Conservation (phyloP, 1,140 invertebrate species). For the Chlorops oryzae region DNA sequence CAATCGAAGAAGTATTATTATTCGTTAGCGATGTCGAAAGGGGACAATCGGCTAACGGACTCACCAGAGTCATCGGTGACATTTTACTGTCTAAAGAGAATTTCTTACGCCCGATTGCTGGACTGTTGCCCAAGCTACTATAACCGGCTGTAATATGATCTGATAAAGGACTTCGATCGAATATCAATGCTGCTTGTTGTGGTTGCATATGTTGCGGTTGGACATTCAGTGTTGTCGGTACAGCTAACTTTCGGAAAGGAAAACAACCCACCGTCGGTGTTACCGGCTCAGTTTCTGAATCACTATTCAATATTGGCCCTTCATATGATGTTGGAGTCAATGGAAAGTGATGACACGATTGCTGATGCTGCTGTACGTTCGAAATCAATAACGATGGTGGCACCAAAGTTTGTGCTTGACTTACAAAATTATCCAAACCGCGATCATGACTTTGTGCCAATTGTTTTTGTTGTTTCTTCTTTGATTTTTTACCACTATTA, state of each 20-base stretch:
- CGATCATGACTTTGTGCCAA: slow-evolving; percentile 7
- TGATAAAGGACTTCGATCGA: slow-evolving; percentile 12
- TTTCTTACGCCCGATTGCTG: slow-evolving; percentile 37
- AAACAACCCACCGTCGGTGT: slow-evolving; percentile 36
- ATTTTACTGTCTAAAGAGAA: slow-evolving; percentile 34
- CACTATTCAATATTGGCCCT: slow-evolving; percentile 20
- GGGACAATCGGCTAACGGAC: neutral
- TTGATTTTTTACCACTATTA: slow-evolving; percentile 8
- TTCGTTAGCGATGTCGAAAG: no score
- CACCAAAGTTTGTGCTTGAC: no score
- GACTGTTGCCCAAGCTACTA: slow-evolving; percentile 40
- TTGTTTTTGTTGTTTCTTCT: slow-evolving; percentile 4
- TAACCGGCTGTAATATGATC: slow-evolving; percentile 9
- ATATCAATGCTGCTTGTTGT: no score
- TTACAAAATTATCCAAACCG: neutral
- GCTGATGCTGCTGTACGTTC: no score
- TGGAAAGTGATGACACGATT: slow-evolving; percentile 9
- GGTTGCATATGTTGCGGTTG: neutral
- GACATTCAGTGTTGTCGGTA: neutral
- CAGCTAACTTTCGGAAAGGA: slow-evolving; percentile 24
- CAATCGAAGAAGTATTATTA: no score
- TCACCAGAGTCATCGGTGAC: slow-evolving; percentile 8
- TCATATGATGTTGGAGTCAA: neutral
- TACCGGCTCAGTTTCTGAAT: slow-evolving; percentile 27
- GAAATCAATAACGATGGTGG: no score